These are phyloP conservation scores for Poecilobothrus nobilitatus DNA, from an alignment of 2,888 invertebrate species.

Conservation along the genomic window DNA sequence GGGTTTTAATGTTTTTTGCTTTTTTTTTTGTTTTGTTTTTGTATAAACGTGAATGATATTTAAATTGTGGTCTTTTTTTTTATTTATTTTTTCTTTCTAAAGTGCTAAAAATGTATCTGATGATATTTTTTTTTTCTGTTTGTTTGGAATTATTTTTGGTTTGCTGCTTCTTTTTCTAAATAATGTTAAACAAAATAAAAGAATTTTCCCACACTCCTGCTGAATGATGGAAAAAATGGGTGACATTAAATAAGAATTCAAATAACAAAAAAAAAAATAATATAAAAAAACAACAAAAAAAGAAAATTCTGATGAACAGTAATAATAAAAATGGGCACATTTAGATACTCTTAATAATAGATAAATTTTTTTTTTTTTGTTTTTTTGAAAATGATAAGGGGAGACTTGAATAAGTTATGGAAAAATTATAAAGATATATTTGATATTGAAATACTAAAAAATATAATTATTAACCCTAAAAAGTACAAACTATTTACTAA, in stretches of 20 bases:
- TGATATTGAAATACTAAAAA: no score
- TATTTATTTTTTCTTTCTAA: background rate
- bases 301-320: background rate
- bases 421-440: no score
- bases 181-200: background rate
- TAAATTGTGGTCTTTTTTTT: background rate
- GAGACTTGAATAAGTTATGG: no score
- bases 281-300: background rate
- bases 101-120: background rate
- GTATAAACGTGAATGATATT: background rate
- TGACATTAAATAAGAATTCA: background rate
- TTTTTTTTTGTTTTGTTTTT: no score
- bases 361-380: background rate
- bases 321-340: background rate
- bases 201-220: constrained; percentile 1
- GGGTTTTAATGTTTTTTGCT: no score
- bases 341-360: background rate
- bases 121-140: no score
- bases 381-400: no score
- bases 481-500: no score
- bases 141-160: background rate
- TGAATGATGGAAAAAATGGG: background rate
- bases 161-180: background rate
- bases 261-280: no score
- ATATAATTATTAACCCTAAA: no score